These are phyloP conservation scores for Falco rusticolus DNA, from an alignment of 2,797 vertebrate genomes.

Conservation along the genomic window DNA sequence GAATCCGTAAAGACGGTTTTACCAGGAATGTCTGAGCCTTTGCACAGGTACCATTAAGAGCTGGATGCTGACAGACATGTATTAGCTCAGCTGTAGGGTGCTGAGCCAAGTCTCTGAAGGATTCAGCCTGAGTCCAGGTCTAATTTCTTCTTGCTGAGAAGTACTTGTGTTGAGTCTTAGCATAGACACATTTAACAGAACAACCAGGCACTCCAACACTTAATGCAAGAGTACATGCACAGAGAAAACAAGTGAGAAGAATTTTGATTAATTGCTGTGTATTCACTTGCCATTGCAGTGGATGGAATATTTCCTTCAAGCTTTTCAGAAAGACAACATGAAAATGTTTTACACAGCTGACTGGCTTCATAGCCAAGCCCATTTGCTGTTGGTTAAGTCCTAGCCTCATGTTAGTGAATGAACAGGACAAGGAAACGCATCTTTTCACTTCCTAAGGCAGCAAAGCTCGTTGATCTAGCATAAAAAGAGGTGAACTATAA, in stretches of 20 bases:
- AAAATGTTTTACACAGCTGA: conserved; percentile 37
- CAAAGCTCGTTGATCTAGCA: background rate
- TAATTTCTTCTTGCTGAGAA: conserved; percentile 29
- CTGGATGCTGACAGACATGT: background rate
- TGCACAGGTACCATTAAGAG: background rate
- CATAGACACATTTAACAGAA: background rate
- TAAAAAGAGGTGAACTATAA: conserved; percentile 6
- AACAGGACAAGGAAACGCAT: background rate
- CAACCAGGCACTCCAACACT: background rate
- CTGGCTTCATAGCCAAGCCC: background rate
- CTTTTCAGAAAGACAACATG: background rate
- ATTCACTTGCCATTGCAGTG: background rate
- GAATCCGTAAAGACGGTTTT: background rate
- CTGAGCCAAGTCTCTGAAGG: background rate
- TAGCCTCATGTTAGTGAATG: background rate
- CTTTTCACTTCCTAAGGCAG: conserved; percentile 11
- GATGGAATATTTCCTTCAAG: conserved; percentile 1
- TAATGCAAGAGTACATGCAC: background rate
- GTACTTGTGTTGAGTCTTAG: background rate
- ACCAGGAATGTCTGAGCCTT: background rate
- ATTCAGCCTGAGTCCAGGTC: background rate
- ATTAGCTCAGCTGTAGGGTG: background rate
- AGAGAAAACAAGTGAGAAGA: conserved; percentile 2
- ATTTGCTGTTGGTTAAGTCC: conserved; percentile 18
- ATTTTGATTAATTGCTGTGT: conserved; percentile 51